These are phyloP conservation scores for Drosophila persimilis DNA, from an alignment of 1,140 invertebrate species.

Conservation along the genomic window DNA sequence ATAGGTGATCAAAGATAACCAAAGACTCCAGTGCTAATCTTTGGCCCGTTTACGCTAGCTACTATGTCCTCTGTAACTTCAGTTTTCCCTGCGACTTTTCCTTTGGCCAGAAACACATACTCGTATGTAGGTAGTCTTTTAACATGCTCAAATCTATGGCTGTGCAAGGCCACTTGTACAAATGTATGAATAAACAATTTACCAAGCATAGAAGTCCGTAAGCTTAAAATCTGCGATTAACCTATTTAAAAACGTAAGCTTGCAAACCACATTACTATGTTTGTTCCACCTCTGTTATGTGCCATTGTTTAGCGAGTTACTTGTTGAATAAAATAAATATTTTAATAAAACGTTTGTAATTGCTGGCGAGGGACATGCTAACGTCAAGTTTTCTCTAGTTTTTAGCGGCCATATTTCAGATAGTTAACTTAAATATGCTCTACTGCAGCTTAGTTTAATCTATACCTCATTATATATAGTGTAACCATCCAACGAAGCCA, in stretches of 20 bases:
- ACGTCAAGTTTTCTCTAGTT: not conserved
- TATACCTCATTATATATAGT: conserved; percentile 77
- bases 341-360: conserved; percentile 19
- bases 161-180: conserved; percentile 50
- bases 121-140: too few species aligned
- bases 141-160: not conserved
- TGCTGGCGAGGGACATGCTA: too few species aligned
- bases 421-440: too few species aligned
- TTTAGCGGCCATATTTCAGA: not conserved
- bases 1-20: too few species aligned
- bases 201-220: conserved; percentile 27
- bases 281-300: conserved; percentile 1
- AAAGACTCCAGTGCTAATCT: too few species aligned
- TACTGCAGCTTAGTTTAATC: too few species aligned
- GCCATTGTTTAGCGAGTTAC: conserved; percentile 31
- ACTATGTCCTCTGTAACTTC: too few species aligned
- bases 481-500: conserved; percentile 61
- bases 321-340: conserved; percentile 61
- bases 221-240: conserved; percentile 69
- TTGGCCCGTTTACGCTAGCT: too few species aligned
- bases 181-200: conserved; percentile 63
- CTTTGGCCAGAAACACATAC: too few species aligned
- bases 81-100: too few species aligned
- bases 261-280: conserved; percentile 55
- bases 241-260: conserved; percentile 79